phyloP scores from a whole-genome alignment of 2,888 invertebrate genomes.

The Notodonta ziczac region DNA sequence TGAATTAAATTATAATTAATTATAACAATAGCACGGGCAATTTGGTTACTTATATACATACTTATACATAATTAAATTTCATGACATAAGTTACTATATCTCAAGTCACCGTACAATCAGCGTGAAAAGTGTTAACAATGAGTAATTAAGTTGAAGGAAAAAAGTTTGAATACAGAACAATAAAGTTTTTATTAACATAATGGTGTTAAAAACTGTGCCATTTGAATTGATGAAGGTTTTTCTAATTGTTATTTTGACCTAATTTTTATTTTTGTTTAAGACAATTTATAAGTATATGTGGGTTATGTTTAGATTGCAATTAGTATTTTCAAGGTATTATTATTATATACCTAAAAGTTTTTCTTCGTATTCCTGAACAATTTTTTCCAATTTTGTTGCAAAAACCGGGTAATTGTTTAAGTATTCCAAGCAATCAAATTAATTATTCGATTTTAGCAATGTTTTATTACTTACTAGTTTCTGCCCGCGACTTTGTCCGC shows the following conservation, averaged over 20 bases:
- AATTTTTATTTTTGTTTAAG: no score
- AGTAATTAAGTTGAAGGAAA: background rate
- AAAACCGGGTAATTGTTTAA: no score
- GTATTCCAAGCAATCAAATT: no score
- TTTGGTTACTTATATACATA: background rate
- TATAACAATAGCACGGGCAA: background rate
- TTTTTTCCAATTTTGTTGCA: no score
- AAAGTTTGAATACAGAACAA: background rate
- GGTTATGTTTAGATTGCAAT: no score
- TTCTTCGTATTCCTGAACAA: no score
- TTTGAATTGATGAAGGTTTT: background rate
- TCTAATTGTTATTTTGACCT: background rate
- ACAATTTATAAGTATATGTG: no score
- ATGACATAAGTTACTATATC: background rate
- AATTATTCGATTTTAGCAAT: no score
- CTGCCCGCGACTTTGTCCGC: no score
- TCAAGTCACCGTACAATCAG: background rate
- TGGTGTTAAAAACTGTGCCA: background rate
- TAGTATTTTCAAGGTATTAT: no score
- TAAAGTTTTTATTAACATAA: background rate
- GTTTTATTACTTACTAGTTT: no score
- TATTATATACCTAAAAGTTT: no score
- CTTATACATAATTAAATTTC: background rate
- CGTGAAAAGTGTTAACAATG: constrained; percentile 5
- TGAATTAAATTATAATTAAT: background rate